Evolutionary conservation across 2,888 invertebrate species (phyloP), one percentile per base, ranked within the genome.

Genomic region (Pyrochroa serraticornis): DNA sequence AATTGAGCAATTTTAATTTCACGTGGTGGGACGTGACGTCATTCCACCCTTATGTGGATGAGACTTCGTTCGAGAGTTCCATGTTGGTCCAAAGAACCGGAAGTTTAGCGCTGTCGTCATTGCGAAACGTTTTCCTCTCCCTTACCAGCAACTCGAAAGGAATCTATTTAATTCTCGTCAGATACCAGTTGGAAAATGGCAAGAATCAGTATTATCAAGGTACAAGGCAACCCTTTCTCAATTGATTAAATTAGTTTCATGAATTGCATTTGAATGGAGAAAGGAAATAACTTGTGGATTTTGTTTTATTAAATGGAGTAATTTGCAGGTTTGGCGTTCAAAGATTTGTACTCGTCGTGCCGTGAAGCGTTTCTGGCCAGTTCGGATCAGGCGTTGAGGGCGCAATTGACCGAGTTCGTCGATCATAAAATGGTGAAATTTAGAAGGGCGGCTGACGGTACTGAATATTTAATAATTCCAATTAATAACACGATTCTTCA

Each of bases 1-100:
- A 92, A 73, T 80, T 92, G 22, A 90, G 91, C 68, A 87, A 90
- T 71, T 94, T 90, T 69, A 93, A 92, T 72, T 97, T 94, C 80
- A 86, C 91, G 2, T 96, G 95, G 93, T 92, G 91, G 85, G 94
- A 97, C 75, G 88, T 88, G 2, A 94, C 95, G 0, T 93, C 94
- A 0, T 91, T 91, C 78, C 75, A 87, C 59, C 88, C 92, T 0
- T 97, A 97, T 74, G 80, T 81, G 0, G 88, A 91, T 66, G 97
- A 97, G 79, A 93, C 92, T 0, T 89, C 90, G 0, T 93, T 87
- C 69, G 93, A 95, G 77, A 91, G 89, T 74, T 93, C 93, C 0
- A 79, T 95, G 62, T 82, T 95, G 80, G 87, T 92, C 0, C 90
- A 92, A 68, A 87, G 90, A 63, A 88, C 90, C 14, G 90, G 90